phyloP scores from a whole-genome alignment of 1,140 invertebrate genomes.

The Archivesica marissinica region DNA sequence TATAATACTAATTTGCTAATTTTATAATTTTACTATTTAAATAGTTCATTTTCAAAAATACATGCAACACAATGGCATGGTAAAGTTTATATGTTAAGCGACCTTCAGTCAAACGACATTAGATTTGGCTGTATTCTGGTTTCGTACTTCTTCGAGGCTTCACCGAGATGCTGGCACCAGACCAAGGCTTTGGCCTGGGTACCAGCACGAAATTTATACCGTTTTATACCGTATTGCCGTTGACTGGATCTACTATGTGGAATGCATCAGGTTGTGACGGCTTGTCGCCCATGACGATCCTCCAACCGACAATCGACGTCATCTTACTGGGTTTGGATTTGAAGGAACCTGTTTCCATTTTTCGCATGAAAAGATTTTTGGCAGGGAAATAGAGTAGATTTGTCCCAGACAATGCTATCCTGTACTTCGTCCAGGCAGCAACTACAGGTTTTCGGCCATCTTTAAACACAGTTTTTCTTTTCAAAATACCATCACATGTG shows the following conservation, averaged over 20 bases:
- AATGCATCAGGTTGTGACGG: slow-evolving; percentile 90
- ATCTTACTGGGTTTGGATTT: slow-evolving; percentile 94
- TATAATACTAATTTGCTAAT: too few relatives aligned
- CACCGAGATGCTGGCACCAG: slow-evolving; percentile 91
- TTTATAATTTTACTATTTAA: too few relatives aligned
- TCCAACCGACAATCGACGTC: slow-evolving; percentile 92
- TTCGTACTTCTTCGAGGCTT: slow-evolving; percentile 84
- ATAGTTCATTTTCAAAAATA: too few relatives aligned
- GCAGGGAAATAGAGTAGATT: slow-evolving; percentile 93
- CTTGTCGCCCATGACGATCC: slow-evolving; percentile 89
- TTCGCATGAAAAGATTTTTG: slow-evolving; percentile 85
- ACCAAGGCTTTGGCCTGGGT: slow-evolving; percentile 89
- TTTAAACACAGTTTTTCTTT: slow-evolving; percentile 94
- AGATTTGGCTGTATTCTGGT: slow-evolving; percentile 77
- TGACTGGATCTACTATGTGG: slow-evolving; percentile 90
- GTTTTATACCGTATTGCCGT: slow-evolving; percentile 87
- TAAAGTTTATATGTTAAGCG: too few relatives aligned
- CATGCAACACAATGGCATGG: too few relatives aligned
- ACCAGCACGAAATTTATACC: slow-evolving; percentile 94
- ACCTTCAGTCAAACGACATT: slow-evolving; percentile 81
- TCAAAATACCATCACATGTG: slow-evolving; percentile 91
- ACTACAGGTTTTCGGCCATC: slow-evolving; percentile 93
- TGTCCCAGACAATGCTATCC: slow-evolving; percentile 94
- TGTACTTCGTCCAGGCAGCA: slow-evolving; percentile 95
- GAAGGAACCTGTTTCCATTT: slow-evolving; percentile 85